Base-by-base conservation (phyloP, 2,797 vertebrate genomes). In the Valencia hispanica region DNA sequence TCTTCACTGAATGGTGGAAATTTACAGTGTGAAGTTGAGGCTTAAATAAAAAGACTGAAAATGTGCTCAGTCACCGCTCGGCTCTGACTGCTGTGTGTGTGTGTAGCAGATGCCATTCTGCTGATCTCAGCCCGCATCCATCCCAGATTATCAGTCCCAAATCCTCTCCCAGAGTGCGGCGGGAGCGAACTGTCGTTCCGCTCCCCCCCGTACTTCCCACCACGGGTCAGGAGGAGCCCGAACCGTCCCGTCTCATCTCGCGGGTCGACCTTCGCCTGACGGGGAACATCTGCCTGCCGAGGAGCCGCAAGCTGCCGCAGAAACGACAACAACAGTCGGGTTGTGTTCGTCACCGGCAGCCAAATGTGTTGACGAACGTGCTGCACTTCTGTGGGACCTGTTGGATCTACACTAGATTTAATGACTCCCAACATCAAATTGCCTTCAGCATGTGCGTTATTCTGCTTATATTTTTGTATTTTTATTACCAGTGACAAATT, bases 31-130 rank as follows among this genome's bases (percentile, higher is more conserved):
- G 41, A 76, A 74, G 73, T 77, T 50, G 72, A 78, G 72, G 75
- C 50, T 77, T 72, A 72, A 78, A 81, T 41, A 75, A 83, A 86
- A 50, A 77, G 66, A 73, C 73, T 72, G 78, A 83, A 47, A 76
- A 84, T 72, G 78, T 86, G 78, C 84, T 89, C 78, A 47, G 79
- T 74, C 66, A 74, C 69, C 65, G 80, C 83, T 83, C 79, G 32
- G 79, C 74, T 79, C 73, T 76, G 84, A 84, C 81, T 91, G 70
- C 79, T 83, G 77, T 78, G 81, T 66, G 57, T 70, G 87, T 88
- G 83, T 74, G 79, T 82, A 89, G 84, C 90, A 92, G 90, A 92
- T 91, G 90, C 87, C 87, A 82, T 90, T 89, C 86, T 87, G 84
- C 82, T 91, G 89, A 91, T 91, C 88, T 90, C 90, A 90, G 84